Evolutionary conservation across 1,140 invertebrate species (phyloP), one percentile per base, ranked within the genome.

Genomic region (Drosophila novamexicana): DNA sequence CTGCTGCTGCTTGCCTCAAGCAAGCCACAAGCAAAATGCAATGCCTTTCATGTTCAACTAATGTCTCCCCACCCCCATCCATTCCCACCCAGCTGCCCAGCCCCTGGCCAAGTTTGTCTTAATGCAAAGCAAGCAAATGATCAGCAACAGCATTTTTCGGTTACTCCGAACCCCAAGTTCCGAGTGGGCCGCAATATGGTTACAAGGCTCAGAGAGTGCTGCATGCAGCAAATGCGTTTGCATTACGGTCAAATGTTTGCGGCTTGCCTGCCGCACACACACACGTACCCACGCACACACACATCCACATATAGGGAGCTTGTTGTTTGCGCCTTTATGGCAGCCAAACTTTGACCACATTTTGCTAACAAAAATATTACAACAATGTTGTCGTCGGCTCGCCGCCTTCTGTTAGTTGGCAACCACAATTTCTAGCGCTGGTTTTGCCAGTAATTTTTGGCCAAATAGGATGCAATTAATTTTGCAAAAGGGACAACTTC

Each of bases 351-450:
- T 86, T 86, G 76, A 82, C 83, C 83, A 86, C 83, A 86, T 86
- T 86, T 86, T 83, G 71, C 79, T 83, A 88, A 86, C 83, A 88
- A 88, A 86, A 86, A 88, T 88, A 88, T 86, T 86, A 86, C 83
- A 82, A 86, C 83, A 86, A 86, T 86, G 79, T 73, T 68, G 58
- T 62, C 75, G 52, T 70, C 52, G 44, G 50, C 18, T 53, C 52
- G 44, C 54, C 37, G 52, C 39, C 32, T 52, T 67, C 62, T 81
- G 57, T 36, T 36, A 39, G 69, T 44, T 59, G 64, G 59, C 62
- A 54, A 80, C 81, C 81, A 74, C 73, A 84, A 39, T 44, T 50
- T 44, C 54, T 61, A 16, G 44, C 36, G 39, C 44, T 39, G 8
- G 36, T 37, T 42, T 16, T 39, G 16, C 12, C n/a, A 39, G 69